Percentiles rank a stretch among this genome's conserved stretches.
These are phyloP conservation scores for Rhizoglyphus robini DNA, from an alignment of 1,140 invertebrate genomes.

Conservation along the genomic window DNA sequence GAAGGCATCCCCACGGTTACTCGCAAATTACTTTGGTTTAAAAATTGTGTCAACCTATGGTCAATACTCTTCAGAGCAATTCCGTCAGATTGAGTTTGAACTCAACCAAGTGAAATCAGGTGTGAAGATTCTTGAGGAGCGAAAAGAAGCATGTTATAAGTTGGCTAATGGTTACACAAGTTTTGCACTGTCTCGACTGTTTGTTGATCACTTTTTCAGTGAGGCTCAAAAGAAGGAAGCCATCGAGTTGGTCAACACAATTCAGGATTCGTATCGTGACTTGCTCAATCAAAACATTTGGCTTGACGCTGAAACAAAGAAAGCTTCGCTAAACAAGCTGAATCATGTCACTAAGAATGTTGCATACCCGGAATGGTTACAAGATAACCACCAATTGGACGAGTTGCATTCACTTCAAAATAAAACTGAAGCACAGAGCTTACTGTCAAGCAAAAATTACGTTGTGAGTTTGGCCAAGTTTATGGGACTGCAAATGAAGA, in stretches of 20 bases:
- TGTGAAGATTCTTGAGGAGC: conserved; percentile 28
- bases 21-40: conserved; percentile 71
- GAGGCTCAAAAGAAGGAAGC: conserved; percentile 28
- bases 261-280: conserved; percentile 26
- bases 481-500: not conserved
- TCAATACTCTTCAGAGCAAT: conserved; percentile 48
- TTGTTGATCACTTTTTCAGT: conserved; percentile 2
- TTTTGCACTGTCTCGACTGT: conserved; percentile 35
- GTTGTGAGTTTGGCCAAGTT: not conserved
- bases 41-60: conserved; percentile 50
- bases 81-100: conserved; percentile 36
- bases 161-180: conserved; percentile 37
- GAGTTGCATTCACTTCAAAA: not conserved
- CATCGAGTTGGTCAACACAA: conserved; percentile 43
- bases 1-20: conserved; percentile 34
- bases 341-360: conserved; percentile 35
- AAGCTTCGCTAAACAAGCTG: conserved; percentile 42
- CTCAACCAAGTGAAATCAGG: conserved; percentile 38
- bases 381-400: conserved; percentile 34
- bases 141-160: conserved; percentile 36
- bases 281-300: conserved; percentile 49
- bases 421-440: not conserved
- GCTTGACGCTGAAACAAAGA: conserved; percentile 75
- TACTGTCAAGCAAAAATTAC: not conserved
- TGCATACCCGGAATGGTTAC: conserved; percentile 39